A percentile compares a stretch with the other conserved stretches of the same genome.
phyloP scores from a whole-genome alignment of 2,113 vertebrate genomes.

The Rallus limicola region DNA sequence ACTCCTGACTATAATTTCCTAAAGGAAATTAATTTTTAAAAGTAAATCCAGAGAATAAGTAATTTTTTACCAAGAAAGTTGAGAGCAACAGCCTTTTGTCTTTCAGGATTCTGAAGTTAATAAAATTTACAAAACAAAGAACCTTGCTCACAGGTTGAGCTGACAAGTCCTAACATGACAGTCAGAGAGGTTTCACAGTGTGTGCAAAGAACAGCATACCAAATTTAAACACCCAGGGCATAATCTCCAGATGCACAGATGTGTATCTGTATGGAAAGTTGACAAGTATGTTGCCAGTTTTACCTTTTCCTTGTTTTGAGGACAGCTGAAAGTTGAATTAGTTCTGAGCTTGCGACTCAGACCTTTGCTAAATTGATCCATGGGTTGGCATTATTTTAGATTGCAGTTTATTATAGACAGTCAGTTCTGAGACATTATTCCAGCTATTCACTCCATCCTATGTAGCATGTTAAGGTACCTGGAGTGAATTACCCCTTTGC shows the following conservation, averaged over 20 bases:
- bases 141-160: not conserved
- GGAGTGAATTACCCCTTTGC: not conserved
- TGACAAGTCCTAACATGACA: not conserved
- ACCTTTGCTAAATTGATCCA: not conserved
- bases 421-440: not conserved
- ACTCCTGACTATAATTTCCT: not conserved
- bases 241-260: not conserved
- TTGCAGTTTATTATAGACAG: not conserved
- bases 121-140: not conserved
- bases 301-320: not conserved
- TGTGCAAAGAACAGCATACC: not conserved
- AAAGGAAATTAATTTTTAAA: not conserved
- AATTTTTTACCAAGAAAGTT: not conserved
- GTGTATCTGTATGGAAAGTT: not conserved
- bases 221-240: not conserved
- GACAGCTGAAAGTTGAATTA: not conserved
- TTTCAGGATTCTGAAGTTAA: not conserved
- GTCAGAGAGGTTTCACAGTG: not conserved
- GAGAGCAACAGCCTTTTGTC: not conserved
- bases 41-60: not conserved
- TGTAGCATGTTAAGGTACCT: not conserved
- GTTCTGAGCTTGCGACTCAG: not conserved
- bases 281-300: not conserved
- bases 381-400: not conserved
- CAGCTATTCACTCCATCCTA: not conserved